Conservation (phyloP, 1,140 invertebrate genomes). For the Drosophila tropicalis region DNA sequence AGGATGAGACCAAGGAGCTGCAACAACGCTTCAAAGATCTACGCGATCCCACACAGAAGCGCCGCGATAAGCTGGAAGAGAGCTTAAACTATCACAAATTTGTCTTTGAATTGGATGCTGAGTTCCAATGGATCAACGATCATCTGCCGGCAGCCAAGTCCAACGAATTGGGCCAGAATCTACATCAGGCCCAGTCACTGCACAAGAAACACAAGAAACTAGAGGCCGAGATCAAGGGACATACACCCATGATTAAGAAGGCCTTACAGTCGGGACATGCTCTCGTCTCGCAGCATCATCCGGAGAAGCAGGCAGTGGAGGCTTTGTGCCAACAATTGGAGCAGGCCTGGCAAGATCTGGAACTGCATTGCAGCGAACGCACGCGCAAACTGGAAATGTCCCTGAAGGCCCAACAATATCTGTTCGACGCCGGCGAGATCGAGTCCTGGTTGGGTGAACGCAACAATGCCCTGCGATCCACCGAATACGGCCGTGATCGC, state of each 20-base stretch:
- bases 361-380: slow-evolving; percentile 88
- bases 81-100: slow-evolving; percentile 94
- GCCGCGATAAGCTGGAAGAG: slow-evolving; percentile 93
- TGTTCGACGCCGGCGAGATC: slow-evolving; percentile 95
- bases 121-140: slow-evolving; percentile 98
- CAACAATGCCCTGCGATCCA: slow-evolving; percentile 90
- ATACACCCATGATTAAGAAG: slow-evolving; percentile 92
- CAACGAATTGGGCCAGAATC: slow-evolving; percentile 89
- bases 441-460: slow-evolving; percentile 96
- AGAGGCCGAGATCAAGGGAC: slow-evolving; percentile 92
- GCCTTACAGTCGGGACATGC: slow-evolving; percentile 89
- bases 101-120: slow-evolving; percentile 95
- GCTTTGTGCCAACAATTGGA: slow-evolving; percentile 87
- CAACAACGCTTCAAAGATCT: slow-evolving; percentile 87
- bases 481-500: slow-evolving; percentile 93
- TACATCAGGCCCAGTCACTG: slow-evolving; percentile 95
- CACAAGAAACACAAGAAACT: slow-evolving; percentile 97
- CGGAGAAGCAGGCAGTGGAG: slow-evolving; percentile 89
- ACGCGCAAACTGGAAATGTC: slow-evolving; percentile 92
- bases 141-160: slow-evolving; percentile 92
- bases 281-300: slow-evolving; percentile 89
- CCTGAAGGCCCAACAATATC: slow-evolving; percentile 94
- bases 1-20: slow-evolving; percentile 90
- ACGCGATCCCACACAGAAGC: slow-evolving; percentile 86
- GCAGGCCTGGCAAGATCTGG: slow-evolving; percentile 88